Base-by-base conservation (phyloP, 2,797 vertebrate genomes). In the Halcyon badia region DNA sequence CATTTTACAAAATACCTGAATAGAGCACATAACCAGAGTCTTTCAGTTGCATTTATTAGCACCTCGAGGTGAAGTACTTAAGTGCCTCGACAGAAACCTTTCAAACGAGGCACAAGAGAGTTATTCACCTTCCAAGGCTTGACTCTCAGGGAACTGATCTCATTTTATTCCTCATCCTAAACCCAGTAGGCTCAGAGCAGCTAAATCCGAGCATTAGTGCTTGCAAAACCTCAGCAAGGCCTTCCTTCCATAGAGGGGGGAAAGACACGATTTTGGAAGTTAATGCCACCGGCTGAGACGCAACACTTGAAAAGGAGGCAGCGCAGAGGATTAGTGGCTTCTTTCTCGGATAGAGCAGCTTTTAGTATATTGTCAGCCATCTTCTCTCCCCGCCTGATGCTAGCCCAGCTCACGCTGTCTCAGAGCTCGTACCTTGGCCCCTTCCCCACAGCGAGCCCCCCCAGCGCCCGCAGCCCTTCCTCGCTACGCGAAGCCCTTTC, bases 1-100 rank as follows among this genome's bases (percentile, higher is more conserved):
- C 3, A 5, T 14, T 13, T 73, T 44, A 2, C 13, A 70, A 41
- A 62, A 17, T 9, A 80, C 4, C 7, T 44, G 21, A 31, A 44
- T 81, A 30, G 9, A 30, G 28, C 1, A 0, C 2, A 5, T 21
- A 57, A 42, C 3, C 3, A 2, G 41, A 19, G 3, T 12, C 21
- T 78, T 72, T 22, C 39, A 25, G 8, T 5, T 56, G 46, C 1
- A 8, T 30, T 75, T 82, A 5, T 44, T 80, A 30, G 5, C 51
- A 9, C 39, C 20, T 87, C 26, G 49, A 18, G 42, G 54, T 31
- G 21, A 19, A 78, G 13, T 46, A 62, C 17, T 54, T 4, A 28
- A 28, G 28, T 26, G 25, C 52, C 60, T 52, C 33, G 18, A 8
- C 6, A n/a, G 39, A 13, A 51, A 44, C 14, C 28, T 78, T 90